Conservation (phyloP, 2,888 invertebrate genomes). For the Lasioglossum vierecki region DNA sequence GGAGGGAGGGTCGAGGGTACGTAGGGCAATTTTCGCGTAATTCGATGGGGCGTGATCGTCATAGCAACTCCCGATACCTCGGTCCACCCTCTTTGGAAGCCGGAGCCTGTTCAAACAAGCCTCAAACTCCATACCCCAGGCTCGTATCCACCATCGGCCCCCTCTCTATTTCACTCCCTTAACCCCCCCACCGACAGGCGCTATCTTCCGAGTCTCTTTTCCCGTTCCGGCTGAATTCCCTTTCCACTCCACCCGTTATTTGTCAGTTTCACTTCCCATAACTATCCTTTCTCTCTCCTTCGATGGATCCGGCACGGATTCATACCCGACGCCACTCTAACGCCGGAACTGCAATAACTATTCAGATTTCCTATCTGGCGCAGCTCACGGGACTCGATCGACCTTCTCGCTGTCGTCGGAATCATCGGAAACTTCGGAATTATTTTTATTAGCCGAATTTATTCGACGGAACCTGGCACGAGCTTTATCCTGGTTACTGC, state of each 20-base stretch:
- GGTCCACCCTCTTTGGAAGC: slow-evolving; percentile 77
- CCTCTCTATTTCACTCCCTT: slow-evolving; percentile 43
- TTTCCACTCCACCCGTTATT: slow-evolving; percentile 36
- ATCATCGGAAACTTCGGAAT: not conserved
- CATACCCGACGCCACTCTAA: slow-evolving; percentile 34
- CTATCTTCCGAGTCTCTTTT: slow-evolving; percentile 36
- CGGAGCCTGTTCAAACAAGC: slow-evolving; percentile 83
- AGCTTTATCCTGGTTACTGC: slow-evolving; percentile 26
- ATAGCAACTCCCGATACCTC: slow-evolving; percentile 81
- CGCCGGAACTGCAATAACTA: slow-evolving; percentile 72
- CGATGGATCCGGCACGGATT: slow-evolving; percentile 43
- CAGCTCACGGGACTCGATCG: slow-evolving; percentile 54
- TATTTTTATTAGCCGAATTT: slow-evolving; percentile 4
- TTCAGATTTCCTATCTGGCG: slow-evolving; percentile 65
- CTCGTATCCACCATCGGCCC: slow-evolving; percentile 56
- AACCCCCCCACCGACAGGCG: slow-evolving; percentile 25
- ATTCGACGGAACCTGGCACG: slow-evolving; percentile 32
- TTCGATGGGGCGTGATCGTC: slow-evolving; percentile 83
- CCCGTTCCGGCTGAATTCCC: slow-evolving; percentile 40
- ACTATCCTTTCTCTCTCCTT: slow-evolving; percentile 43
- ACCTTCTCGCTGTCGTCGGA: slow-evolving; percentile 67
- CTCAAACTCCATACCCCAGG: slow-evolving; percentile 74
- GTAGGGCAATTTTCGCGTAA: slow-evolving; percentile 83
- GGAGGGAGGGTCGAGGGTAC: slow-evolving; percentile 71
- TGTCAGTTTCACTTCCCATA: slow-evolving; percentile 50